Conservation (phyloP, 2,113 vertebrate species). For the Grantiella picta region DNA sequence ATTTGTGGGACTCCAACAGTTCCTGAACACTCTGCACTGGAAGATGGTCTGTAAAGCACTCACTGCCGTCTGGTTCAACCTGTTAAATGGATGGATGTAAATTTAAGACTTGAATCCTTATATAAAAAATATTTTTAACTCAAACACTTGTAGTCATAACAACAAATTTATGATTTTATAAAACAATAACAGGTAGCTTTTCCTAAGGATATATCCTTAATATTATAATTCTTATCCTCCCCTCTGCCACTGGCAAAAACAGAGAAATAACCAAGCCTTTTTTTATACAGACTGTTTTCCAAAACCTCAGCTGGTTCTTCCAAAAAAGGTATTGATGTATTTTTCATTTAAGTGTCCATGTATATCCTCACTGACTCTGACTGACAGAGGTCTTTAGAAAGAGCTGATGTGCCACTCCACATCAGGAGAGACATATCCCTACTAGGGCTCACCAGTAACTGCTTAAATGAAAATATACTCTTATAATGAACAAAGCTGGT, state of each 20-base stretch:
- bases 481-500: background rate
- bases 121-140: background rate
- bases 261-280: background rate
- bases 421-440: background rate
- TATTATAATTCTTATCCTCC: background rate
- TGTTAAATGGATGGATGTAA: background rate
- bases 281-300: accelerated
- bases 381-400: background rate
- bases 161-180: background rate
- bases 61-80: background rate
- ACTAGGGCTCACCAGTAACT: background rate
- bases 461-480: background rate
- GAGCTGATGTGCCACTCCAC: background rate
- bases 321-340: background rate
- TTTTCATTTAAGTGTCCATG: background rate
- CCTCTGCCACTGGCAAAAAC: background rate
- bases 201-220: background rate
- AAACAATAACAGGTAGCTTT: background rate
- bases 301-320: background rate
- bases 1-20: background rate
- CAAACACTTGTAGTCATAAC: background rate
- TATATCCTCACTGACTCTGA: background rate
- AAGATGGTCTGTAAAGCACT: background rate
- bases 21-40: background rate
- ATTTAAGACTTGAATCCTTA: background rate